These are phyloP conservation scores for Myripristis murdjan DNA, from an alignment of 2,797 vertebrate species.

Conservation along the genomic window DNA sequence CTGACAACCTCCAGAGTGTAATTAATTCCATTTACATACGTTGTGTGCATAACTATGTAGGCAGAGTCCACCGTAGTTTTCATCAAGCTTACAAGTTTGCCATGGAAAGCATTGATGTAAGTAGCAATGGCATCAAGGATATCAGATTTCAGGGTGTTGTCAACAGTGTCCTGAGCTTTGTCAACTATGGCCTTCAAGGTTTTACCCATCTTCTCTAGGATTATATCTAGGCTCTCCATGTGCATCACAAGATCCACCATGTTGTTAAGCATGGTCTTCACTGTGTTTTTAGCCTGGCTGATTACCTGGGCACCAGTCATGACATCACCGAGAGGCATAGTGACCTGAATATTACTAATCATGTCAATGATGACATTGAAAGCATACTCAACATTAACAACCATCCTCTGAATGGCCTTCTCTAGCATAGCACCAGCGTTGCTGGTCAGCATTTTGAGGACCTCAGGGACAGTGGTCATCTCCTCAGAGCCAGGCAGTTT, in stretches of 20 bases:
- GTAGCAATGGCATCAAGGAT: conserved; percentile 63
- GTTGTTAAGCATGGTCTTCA: conserved; percentile 66
- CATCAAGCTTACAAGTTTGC: conserved; percentile 25
- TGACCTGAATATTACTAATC: conserved; percentile 74
- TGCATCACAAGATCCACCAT: conserved; percentile 59
- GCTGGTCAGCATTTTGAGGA: conserved; percentile 74
- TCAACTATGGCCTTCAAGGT: conserved; percentile 69
- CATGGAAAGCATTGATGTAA: conserved; percentile 36
- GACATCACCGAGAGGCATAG: conserved; percentile 63
- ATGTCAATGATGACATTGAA: conserved; percentile 76
- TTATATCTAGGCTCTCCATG: conserved; percentile 75
- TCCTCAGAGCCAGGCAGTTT: conserved; percentile 83
- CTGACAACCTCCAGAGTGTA: conserved; percentile 11
- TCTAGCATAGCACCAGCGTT: conserved; percentile 67
- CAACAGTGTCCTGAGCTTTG: conserved; percentile 70
- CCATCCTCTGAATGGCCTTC: conserved; percentile 65
- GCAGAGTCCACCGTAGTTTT: conserved; percentile 66
- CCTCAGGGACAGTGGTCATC: conserved; percentile 82
- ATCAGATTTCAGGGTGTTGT: conserved; percentile 63
- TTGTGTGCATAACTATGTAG: conserved; percentile 58
- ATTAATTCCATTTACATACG: background rate
- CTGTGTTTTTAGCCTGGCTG: conserved; percentile 47
- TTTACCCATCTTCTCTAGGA: conserved; percentile 75
- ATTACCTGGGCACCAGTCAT: conserved; percentile 72
- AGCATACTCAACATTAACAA: conserved; percentile 50